phyloP scores from a whole-genome alignment of 2,797 vertebrate genomes.

The Acridotheres tristis region DNA sequence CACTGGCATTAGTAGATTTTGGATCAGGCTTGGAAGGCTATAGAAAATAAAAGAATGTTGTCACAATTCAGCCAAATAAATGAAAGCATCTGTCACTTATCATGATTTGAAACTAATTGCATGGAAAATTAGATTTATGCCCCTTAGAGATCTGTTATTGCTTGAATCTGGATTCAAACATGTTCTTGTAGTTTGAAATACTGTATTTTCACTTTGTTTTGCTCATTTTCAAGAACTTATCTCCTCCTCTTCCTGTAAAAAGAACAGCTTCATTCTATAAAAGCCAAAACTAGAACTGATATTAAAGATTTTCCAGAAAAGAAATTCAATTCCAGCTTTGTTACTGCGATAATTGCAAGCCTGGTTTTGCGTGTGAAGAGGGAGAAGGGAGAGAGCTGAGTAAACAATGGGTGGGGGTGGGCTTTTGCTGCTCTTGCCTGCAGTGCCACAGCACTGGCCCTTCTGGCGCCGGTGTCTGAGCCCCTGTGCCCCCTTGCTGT shows the following conservation, averaged over 20 bases:
- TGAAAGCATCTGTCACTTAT: conserved; percentile 27
- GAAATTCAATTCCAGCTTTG: background rate
- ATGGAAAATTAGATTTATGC: conserved; percentile 28
- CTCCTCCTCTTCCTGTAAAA: background rate
- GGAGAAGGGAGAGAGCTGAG: background rate
- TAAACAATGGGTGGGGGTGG: background rate
- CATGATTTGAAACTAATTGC: conserved; percentile 41
- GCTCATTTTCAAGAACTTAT: conserved; percentile 35
- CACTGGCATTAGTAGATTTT: background rate
- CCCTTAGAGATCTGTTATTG: background rate
- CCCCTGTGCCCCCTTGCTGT: background rate
- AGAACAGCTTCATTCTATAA: background rate
- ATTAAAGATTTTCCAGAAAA: background rate
- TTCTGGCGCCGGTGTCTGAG: background rate
- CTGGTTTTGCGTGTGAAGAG: background rate
- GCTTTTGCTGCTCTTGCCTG: background rate
- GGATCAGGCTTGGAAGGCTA: background rate
- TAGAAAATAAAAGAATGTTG: background rate
- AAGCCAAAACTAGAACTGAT: background rate
- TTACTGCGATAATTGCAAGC: background rate
- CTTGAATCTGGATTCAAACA: background rate
- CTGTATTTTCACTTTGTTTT: conserved; percentile 30
- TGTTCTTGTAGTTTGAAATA: background rate
- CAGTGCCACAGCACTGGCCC: background rate
- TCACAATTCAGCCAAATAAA: conserved; percentile 34